Evolutionary conservation across 2,888 invertebrate genomes (phyloP).

Genomic region (Quadriops clusia): DNA sequence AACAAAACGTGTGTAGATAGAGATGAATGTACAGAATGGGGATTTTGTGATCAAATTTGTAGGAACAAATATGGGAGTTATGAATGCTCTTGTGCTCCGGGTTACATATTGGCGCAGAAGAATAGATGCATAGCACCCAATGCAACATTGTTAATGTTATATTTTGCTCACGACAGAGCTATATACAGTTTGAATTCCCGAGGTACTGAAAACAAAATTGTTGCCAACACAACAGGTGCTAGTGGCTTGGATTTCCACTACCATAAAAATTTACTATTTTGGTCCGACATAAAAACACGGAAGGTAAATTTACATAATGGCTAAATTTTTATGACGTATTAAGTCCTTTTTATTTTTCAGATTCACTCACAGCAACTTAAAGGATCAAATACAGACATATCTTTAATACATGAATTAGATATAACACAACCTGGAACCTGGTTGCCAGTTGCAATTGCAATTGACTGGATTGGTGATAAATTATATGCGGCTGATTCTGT

Average conservation of each 20-base stretch:
- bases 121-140: slow-evolving; percentile 53
- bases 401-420: slow-evolving; percentile 42
- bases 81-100: slow-evolving; percentile 70
- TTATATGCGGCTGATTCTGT: slow-evolving; percentile 88
- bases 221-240: slow-evolving; percentile 74
- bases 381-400: slow-evolving; percentile 28
- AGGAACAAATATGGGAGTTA: slow-evolving; percentile 78
- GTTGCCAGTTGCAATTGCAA: slow-evolving; percentile 82
- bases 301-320: slow-evolving; percentile 50
- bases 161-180: slow-evolving; percentile 60
- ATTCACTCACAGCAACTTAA: slow-evolving; percentile 49
- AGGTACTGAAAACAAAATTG: slow-evolving; percentile 48
- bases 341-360: slow-evolving; percentile 28
- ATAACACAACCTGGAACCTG: slow-evolving; percentile 72
- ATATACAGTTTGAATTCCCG: slow-evolving; percentile 58
- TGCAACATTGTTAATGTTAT: slow-evolving; percentile 46
- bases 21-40: slow-evolving; percentile 87
- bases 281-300: slow-evolving; percentile 81
- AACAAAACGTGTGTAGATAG: slow-evolving; percentile 82
- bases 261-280: slow-evolving; percentile 64
- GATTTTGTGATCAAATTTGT: slow-evolving; percentile 91
- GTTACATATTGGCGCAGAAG: slow-evolving; percentile 35
- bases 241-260: slow-evolving; percentile 81
- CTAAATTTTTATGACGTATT: neutral
- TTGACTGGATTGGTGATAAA: slow-evolving; percentile 96